phyloP scores from a whole-genome alignment of 2,797 vertebrate genomes.

The Echeneis naucrates region DNA sequence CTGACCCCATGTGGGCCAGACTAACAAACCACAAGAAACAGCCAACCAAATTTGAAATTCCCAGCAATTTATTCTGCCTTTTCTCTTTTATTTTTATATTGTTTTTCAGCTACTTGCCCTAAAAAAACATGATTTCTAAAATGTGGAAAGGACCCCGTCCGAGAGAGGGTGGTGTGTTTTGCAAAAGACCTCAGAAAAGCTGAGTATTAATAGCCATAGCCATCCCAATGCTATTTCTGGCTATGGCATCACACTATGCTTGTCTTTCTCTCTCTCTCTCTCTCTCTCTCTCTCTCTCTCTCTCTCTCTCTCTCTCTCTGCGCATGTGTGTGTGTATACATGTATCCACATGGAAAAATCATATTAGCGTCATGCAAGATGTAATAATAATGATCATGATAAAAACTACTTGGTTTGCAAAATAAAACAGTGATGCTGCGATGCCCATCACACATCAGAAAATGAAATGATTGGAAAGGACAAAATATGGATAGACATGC shows the following conservation, averaged over 20 bases:
- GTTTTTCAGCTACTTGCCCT: slow-evolving; percentile 2
- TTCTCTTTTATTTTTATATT: neutral
- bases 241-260: slow-evolving; percentile 64
- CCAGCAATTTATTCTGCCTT: slow-evolving; percentile 17
- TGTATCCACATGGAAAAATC: slow-evolving; percentile 35
- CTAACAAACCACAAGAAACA: slow-evolving; percentile 36
- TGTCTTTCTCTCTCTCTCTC: neutral
- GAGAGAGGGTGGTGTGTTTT: slow-evolving; percentile 40
- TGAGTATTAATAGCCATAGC: slow-evolving; percentile 75
- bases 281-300: too few relatives aligned
- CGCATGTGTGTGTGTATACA: slow-evolving; percentile 23
- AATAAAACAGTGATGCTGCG: neutral
- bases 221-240: slow-evolving; percentile 70
- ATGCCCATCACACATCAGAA: neutral
- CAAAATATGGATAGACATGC: neutral
- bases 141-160: slow-evolving; percentile 14
- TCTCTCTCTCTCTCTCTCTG: neutral
- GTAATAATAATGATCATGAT: slow-evolving; percentile 19
- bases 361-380: slow-evolving; percentile 29
- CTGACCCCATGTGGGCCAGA: slow-evolving; percentile 35
- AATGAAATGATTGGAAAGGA: neutral
- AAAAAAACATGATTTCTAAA: slow-evolving; percentile 42
- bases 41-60: slow-evolving; percentile 16
- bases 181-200: slow-evolving; percentile 70
- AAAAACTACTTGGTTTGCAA: slow-evolving; percentile 15